Evolutionary conservation across 2,888 invertebrate genomes (phyloP), one percentile per base, ranked within the genome.

Genomic region (Deroplatys truncata): DNA sequence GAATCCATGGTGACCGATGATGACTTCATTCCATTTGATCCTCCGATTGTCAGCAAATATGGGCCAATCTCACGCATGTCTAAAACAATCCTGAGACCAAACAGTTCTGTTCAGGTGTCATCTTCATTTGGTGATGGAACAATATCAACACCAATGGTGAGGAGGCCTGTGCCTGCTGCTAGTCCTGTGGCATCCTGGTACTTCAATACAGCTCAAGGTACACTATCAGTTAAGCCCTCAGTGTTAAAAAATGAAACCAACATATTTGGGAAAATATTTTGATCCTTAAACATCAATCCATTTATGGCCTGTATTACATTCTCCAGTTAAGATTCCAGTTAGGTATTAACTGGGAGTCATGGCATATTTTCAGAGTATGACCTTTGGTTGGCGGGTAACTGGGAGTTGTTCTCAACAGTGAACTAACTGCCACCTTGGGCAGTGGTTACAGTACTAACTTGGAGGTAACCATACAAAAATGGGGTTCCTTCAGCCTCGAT

Each of bases 1-100:
- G 95, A 95, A 92, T 94, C 95, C 0, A 94, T 95, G 91, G 92
- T 95, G 86, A 94, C 95, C 82, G 95, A 96, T 91, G 96, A 96
- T 92, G 95, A 96, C 92, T 95, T 96, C 92, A 95, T 96, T 89
- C 96, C 96, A 13, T 96, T 96, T 92, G 96, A 96, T 92, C 94
- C 95, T 72, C 95, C 96, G 1, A 94, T 95, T 35, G 95, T 95
- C 28, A 96, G 95, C 91, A 96, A 96, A 93, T 96, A 95, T 92
- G 96, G 96, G 5, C 96, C 96, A 1, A 96, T 96, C 91, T 96
- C 96, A 1, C 93, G 95, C 84, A 91, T 91, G 91, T 91, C 89
- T 85, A 92, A 90, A 90, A 92, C 82, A 85, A 91, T 91, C 88
- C 91, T 89, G 90, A 91, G 90, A 90, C 92, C 89, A 89, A 91